Percentiles rank a stretch among this genome's conserved stretches.
Conservation (phyloP, 2,888 invertebrate genomes). For the Pharmacophagus antenor region DNA sequence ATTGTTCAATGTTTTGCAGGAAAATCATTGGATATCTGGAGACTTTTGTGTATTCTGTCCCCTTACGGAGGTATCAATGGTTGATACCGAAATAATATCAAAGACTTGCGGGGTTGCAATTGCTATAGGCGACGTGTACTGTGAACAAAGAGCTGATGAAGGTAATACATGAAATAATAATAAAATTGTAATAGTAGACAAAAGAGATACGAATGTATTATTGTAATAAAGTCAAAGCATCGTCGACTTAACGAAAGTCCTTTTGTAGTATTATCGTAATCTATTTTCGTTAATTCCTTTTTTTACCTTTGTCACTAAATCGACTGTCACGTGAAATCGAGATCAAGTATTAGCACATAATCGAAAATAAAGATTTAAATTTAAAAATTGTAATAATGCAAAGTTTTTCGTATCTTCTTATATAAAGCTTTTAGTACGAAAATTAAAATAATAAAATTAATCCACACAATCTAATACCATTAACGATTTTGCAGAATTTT, state of each 20-base stretch:
- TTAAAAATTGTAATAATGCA: too few relatives aligned
- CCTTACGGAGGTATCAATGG: constrained; percentile 84
- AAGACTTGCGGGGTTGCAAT: constrained; percentile 84
- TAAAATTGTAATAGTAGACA: neutral
- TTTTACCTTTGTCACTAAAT: too few relatives aligned
- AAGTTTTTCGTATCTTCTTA: too few relatives aligned
- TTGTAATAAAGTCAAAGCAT: too few relatives aligned
- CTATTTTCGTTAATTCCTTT: too few relatives aligned
- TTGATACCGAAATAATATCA: constrained; percentile 79
- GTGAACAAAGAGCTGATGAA: constrained; percentile 56
- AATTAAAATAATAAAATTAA: too few relatives aligned
- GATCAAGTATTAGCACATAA: too few relatives aligned
- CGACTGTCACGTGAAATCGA: too few relatives aligned
- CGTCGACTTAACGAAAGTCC: too few relatives aligned
- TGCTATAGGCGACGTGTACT: constrained; percentile 82
- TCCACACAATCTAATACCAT: neutral
- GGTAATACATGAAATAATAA: constrained; percentile 40
- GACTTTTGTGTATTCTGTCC: constrained; percentile 84
- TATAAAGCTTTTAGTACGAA: too few relatives aligned
- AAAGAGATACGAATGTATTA: neutral
- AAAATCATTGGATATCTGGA: constrained; percentile 80
- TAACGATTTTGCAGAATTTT: constrained; percentile 55
- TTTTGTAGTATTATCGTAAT: too few relatives aligned
- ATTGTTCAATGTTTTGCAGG: constrained; percentile 56
- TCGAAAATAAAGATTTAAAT: too few relatives aligned